Percentiles rank a stretch among this genome's conserved stretches.
Conservation (phyloP, 2,797 vertebrate genomes). For the Peromyscus eremicus region DNA sequence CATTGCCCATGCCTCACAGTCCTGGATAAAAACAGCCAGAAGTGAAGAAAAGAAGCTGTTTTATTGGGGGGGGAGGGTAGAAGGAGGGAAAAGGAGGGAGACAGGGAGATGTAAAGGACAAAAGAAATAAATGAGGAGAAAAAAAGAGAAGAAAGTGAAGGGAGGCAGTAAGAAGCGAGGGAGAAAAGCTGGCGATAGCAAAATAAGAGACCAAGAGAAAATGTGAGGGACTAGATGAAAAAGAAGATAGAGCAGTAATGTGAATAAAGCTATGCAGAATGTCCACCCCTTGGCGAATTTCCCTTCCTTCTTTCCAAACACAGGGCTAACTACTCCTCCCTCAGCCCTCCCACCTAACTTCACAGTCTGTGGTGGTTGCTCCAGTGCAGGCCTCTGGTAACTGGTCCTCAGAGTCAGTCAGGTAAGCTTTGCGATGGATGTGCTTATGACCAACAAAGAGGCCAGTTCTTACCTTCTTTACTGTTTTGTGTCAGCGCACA, state of each 20-base stretch:
- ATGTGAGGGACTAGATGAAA: not conserved
- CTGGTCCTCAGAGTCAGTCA: not conserved
- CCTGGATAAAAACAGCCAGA: not conserved
- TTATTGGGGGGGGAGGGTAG: not conserved
- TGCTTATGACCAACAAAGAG: not conserved
- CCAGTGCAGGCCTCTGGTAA: not conserved
- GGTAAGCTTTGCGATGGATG: not conserved
- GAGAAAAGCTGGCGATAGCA: not conserved
- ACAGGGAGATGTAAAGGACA: not conserved
- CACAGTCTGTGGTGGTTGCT: not conserved
- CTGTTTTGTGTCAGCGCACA: not conserved
- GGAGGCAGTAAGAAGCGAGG: not conserved
- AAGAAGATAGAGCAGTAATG: not conserved
- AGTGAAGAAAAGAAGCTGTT: slow-evolving; percentile 43
- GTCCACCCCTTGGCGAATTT: not conserved
- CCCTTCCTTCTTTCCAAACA: not conserved
- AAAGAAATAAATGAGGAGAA: not conserved
- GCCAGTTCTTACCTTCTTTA: not conserved
- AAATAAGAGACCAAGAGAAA: not conserved
- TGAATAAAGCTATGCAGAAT: not conserved
- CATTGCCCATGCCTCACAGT: not conserved
- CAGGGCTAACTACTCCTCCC: not conserved
- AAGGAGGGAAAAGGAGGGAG: too few species aligned
- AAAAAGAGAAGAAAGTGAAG: not conserved
- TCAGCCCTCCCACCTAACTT: not conserved